Conservation (phyloP, 2,113 vertebrate genomes). For the Indri indri region DNA sequence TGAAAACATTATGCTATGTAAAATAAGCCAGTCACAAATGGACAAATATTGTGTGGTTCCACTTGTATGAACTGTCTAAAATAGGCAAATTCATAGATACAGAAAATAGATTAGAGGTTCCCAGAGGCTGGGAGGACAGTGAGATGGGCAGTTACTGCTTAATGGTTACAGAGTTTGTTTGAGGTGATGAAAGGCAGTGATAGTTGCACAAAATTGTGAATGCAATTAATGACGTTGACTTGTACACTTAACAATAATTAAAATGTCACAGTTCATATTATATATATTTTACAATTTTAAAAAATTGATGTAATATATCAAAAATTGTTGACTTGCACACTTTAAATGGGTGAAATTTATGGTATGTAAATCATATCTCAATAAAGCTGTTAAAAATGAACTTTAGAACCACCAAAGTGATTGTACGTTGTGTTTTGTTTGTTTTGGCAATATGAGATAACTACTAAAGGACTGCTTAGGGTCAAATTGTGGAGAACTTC, state of each 20-base stretch:
- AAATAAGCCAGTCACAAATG: constrained; percentile 7
- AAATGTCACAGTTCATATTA: background rate
- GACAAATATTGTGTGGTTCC: background rate
- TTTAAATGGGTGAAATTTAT: background rate
- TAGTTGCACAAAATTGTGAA: background rate
- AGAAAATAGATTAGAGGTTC: background rate
- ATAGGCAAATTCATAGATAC: background rate
- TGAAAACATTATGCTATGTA: background rate
- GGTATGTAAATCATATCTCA: background rate
- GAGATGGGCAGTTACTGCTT: background rate
- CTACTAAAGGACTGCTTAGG: background rate
- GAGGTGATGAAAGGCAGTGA: background rate
- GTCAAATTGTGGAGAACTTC: background rate
- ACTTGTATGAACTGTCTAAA: background rate
- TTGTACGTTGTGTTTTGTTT: background rate
- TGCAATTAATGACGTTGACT: background rate
- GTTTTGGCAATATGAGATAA: background rate
- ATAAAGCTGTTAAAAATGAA: background rate
- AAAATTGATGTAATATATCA: background rate
- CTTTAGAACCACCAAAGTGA: background rate
- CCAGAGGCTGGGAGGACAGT: background rate
- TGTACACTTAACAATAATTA: background rate
- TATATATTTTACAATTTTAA: background rate
- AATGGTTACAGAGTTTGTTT: background rate
- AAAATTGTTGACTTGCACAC: background rate